Base-by-base conservation (phyloP, 64 coral and sea anemone genomes). In the Dendronephthya gigantea region DNA sequence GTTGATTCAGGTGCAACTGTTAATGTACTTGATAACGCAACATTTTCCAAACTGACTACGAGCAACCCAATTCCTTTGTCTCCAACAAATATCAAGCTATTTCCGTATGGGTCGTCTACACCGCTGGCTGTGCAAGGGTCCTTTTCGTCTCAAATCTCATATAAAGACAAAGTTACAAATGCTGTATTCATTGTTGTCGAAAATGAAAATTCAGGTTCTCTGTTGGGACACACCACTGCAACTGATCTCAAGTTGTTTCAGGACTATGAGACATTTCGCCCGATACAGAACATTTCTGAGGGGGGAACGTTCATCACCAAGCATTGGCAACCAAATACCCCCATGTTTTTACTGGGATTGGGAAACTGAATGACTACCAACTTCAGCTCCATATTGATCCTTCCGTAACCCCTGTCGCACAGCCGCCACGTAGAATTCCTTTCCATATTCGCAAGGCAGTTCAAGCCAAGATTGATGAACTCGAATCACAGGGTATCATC, bases 281-380 rank as follows among this genome's bases (percentile, higher is more conserved):
- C 55, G 25, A 27, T 62, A 19, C 55, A 62, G 55, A 19, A 62
- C 17, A 0, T 62, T 17, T 22, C 12, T 27, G 17, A 62, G 6
- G 25, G 0, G 55, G 6, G 16, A 62, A 62, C 16, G 6, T 19
- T 5, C 17, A 17, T 6, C 7, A 17, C 6, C 55, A 22, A 62
- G 25, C 55, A 19, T 22, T 62, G 10, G 6, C 55, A 1, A 62
- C 82, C 16, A 89, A 84, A 56, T 89, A 89, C 37, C 82, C 81
- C 15, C 52, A 27, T 8, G 82, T 84, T 47, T 89, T 84, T 66
- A 25, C 83, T 25, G 88, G 88, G 4, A 62, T 84, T 59, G 81
- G 81, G 40, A 84, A 84, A 33, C 81, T 88, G 23, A 59, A 83
- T 9, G 87, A 58, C 83, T 88, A 56, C 17, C 76, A 83, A 83